Evolutionary conservation across 2,888 invertebrate genomes (phyloP).

Genomic region (Barypeithes pellucidus): DNA sequence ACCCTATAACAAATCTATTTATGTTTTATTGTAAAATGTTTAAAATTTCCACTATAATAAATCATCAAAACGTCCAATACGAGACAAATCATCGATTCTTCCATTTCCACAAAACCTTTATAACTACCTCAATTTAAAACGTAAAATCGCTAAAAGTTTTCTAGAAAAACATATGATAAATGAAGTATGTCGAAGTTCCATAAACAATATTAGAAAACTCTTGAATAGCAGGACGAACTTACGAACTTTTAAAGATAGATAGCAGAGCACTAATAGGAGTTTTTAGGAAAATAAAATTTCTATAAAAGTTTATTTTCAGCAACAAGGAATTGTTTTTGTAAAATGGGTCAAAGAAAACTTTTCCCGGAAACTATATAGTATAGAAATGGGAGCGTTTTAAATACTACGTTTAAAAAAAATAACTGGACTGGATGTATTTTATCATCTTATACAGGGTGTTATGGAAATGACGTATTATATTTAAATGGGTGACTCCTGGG

Average conservation of each 20-base stretch:
- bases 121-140: constrained; percentile 43
- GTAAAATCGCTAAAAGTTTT: constrained; percentile 37
- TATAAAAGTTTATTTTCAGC: constrained; percentile 17
- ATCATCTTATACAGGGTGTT: too few relatives aligned
- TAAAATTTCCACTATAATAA: constrained; percentile 14
- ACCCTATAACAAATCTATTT: too few relatives aligned
- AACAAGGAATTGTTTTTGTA: not conserved
- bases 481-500: too few relatives aligned
- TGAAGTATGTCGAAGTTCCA: constrained; percentile 51
- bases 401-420: too few relatives aligned
- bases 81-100: constrained; percentile 39
- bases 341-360: too few relatives aligned
- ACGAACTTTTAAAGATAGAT: constrained; percentile 25
- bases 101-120: constrained; percentile 37
- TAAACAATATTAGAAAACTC: constrained; percentile 51
- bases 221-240: constrained; percentile 18
- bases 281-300: constrained; percentile 22
- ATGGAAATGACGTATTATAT: too few relatives aligned
- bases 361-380: too few relatives aligned
- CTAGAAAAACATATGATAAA: constrained; percentile 52
- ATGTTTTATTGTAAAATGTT: not conserved
- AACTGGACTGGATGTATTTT: too few relatives aligned
- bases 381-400: too few relatives aligned
- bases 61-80: constrained; percentile 14
- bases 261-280: constrained; percentile 1